Conservation (phyloP, 2,797 vertebrate genomes). For the Babyrousa celebensis region DNA sequence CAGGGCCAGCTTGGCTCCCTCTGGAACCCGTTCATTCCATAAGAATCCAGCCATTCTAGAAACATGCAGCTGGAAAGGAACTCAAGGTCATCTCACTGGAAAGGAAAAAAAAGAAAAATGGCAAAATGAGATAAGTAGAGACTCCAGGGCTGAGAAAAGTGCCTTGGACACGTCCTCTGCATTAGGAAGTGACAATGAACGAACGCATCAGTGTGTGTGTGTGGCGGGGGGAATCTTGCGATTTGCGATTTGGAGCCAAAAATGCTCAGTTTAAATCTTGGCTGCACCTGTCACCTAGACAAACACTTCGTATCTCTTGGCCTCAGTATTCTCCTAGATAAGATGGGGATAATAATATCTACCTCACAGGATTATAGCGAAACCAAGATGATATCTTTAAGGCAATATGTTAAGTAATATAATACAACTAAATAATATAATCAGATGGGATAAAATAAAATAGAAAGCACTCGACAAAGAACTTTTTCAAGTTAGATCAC, state of each 20-base stretch:
- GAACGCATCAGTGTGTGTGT: too few species aligned
- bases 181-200: background rate
- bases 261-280: background rate
- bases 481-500: background rate
- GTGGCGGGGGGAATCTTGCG: background rate
- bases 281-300: background rate
- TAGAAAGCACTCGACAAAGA: background rate
- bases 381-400: slow-evolving; percentile 29
- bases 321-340: background rate
- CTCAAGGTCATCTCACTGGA: slow-evolving; percentile 63
- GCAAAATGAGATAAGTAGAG: background rate
- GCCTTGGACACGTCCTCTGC: background rate
- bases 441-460: slow-evolving; percentile 39
- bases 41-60: slow-evolving; percentile 67
- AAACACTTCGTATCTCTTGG: background rate
- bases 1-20: background rate
- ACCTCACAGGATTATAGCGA: slow-evolving; percentile 1
- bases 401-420: background rate
- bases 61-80: slow-evolving; percentile 30
- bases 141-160: background rate
- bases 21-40: background rate
- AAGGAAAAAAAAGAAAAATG: background rate
- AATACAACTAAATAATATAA: slow-evolving; percentile 13
- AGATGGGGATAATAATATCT: background rate
- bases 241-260: background rate